Evolutionary conservation across 2,888 invertebrate species (phyloP), one percentile per base, ranked within the genome.

Genomic region (Trichogramma dendrolimi): DNA sequence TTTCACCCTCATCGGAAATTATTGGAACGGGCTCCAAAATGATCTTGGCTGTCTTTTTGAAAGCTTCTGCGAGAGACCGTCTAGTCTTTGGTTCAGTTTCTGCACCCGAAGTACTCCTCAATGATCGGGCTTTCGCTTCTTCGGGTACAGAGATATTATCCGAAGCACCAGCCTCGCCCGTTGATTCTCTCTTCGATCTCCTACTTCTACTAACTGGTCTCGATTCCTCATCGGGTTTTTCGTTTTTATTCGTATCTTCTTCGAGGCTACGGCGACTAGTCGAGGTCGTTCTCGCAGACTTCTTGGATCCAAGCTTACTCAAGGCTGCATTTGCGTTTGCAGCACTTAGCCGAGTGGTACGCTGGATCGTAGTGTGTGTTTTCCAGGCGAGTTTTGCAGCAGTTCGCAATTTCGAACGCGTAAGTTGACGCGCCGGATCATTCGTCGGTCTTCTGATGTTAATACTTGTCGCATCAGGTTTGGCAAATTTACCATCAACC

Each of bases 401-500:
- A 1, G 62, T 59, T 5, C 65, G 63, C 2, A 69, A 61, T 14
- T 71, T 72, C 5, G 70, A 69, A 10, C 72, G 70, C 8, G 71
- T 70, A 11, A 66, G 42, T 38, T 68, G 51, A 4, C 65, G 62
- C 41, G 63, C 56, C 7, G 68, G 39, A 10, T 65, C 67, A 54
- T 61, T 67, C 4, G 52, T 7, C n/a, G 54, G 46, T 6, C 56
- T 10, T n/a, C 50, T 57, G 55, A 55, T 55, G 52, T 39, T 55
- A 7, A 55, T 51, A 54, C 58, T 61, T 59, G 55, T 65, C 27
- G 8, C 47, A 47, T 62, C 61, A 10, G 58, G 42, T 11, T 71
- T 67, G 0, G 73, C 72, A 46, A 78, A 78, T 51, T 79, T 78
- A 0, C 77, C 77, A 46, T 78, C 77, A 60, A 73, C 72, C 1